Evolutionary conservation across 2,797 vertebrate species (phyloP).

Genomic region (Scomberomorus guttatus): DNA sequence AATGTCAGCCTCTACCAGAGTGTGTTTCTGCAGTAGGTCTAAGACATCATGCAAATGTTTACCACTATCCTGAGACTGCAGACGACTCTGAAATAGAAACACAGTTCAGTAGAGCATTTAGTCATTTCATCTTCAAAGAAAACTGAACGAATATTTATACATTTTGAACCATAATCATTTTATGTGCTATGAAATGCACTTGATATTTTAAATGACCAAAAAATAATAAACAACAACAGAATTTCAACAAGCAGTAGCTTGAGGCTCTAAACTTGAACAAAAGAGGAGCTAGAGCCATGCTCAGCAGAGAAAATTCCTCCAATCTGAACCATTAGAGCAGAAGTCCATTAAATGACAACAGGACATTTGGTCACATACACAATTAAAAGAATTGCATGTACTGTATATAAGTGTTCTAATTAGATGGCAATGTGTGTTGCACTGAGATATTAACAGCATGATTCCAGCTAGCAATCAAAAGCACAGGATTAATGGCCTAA

Average conservation of each 20-base stretch:
- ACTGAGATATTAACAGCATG: neutral
- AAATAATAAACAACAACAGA: neutral
- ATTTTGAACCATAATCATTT: conserved; percentile 1
- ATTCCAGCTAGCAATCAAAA: conserved; percentile 9
- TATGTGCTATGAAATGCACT: neutral
- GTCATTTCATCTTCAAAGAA: conserved; percentile 8
- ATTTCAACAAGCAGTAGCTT: conserved; percentile 5
- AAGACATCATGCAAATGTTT: conserved; percentile 95
- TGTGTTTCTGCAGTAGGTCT: conserved; percentile 94
- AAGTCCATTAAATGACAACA: conserved; percentile 17
- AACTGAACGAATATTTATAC: neutral
- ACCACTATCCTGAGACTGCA: conserved; percentile 94
- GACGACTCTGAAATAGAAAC: conserved; percentile 85
- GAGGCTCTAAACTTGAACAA: conserved; percentile 13
- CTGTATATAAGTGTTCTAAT: conserved; percentile 15
- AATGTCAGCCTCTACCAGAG: conserved; percentile 94
- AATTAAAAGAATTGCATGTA: conserved; percentile 6
- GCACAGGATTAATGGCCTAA: conserved; percentile 2
- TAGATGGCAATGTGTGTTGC: neutral
- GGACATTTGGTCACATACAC: neutral
- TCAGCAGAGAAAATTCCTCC: conserved; percentile 2
- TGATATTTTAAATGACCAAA: conserved; percentile 14
- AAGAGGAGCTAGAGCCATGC: conserved; percentile 1
- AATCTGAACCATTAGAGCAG: conserved; percentile 1
- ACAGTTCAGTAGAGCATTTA: conserved; percentile 11